These are phyloP conservation scores for Papio anubis DNA, from an alignment of 2,113 vertebrate genomes.

Conservation along the genomic window DNA sequence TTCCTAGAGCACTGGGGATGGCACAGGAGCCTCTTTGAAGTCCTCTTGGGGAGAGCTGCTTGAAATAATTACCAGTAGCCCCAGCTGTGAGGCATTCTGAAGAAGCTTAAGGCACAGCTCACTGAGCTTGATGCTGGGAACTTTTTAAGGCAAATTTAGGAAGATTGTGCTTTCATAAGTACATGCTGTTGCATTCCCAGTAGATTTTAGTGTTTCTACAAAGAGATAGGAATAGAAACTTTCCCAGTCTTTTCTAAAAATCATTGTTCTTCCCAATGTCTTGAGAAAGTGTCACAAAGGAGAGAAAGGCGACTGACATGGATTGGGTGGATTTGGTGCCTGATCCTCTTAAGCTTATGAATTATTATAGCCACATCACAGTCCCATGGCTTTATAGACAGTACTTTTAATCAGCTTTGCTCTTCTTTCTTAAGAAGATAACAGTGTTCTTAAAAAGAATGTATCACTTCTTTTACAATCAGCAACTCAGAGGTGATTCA, in stretches of 20 bases:
- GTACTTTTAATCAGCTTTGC: slow-evolving; percentile 60
- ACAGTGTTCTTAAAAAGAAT: slow-evolving; percentile 61
- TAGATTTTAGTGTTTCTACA: slow-evolving; percentile 57
- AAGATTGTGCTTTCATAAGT: not conserved
- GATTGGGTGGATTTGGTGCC: slow-evolving; percentile 40
- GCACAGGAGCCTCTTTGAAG: slow-evolving; percentile 38
- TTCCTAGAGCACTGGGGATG: slow-evolving; percentile 30
- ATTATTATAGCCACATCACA: slow-evolving; percentile 30
- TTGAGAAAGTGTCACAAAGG: slow-evolving; percentile 62
- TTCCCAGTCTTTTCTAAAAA: slow-evolving; percentile 63
- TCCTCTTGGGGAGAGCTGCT: not conserved
- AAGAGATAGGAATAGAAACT: slow-evolving; percentile 60
- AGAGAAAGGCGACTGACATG: slow-evolving; percentile 62
- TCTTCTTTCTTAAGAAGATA: slow-evolving; percentile 67
- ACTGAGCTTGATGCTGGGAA: slow-evolving; percentile 48
- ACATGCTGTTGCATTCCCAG: slow-evolving; percentile 12
- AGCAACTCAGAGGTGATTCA: not conserved
- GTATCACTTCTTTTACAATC: slow-evolving; percentile 65
- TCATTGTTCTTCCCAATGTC: slow-evolving; percentile 60
- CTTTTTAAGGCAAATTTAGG: not conserved
- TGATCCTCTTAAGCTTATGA: slow-evolving; percentile 52
- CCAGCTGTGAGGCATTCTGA: slow-evolving; percentile 28
- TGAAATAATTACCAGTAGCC: slow-evolving; percentile 50
- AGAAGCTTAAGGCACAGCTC: not conserved
- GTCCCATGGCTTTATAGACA: not conserved